Percentiles rank a stretch among this genome's conserved stretches.
These are phyloP conservation scores for Platichthys flesus DNA, from an alignment of 2,113 vertebrate species.

Conservation along the genomic window DNA sequence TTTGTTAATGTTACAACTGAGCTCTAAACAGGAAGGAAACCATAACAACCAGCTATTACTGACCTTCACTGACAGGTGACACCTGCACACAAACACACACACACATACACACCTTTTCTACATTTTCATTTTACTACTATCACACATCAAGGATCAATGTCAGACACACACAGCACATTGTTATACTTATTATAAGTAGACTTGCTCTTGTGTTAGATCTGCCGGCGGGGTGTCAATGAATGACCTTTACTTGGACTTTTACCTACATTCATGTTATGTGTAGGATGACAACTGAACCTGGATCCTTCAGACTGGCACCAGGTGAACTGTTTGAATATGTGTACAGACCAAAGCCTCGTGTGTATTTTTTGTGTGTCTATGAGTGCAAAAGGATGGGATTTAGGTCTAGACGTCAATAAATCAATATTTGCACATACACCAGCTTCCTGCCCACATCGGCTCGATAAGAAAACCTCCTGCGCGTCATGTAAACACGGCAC, in stretches of 20 bases:
- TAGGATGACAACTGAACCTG: background rate
- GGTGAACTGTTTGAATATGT: background rate
- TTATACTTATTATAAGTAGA: background rate
- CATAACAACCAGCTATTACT: slow-evolving; percentile 1
- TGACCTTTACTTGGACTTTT: slow-evolving; percentile 71
- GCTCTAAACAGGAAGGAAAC: background rate
- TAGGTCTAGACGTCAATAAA: too few relatives aligned
- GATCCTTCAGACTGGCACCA: background rate
- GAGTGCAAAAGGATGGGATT: too few relatives aligned
- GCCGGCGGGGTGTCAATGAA: slow-evolving; percentile 20
- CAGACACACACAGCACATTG: too few relatives aligned
- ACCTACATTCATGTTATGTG: slow-evolving; percentile 37
- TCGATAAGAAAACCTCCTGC: background rate
- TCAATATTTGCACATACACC: too few relatives aligned
- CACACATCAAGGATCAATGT: background rate
- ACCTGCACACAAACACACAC: background rate
- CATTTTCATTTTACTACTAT: rapidly evolving
- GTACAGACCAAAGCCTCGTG: too few relatives aligned
- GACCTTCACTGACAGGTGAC: slow-evolving; percentile 64
- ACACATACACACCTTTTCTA: background rate
- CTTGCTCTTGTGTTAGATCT: background rate
- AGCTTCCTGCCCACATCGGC: too few relatives aligned
- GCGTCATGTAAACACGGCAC: slow-evolving; percentile 18
- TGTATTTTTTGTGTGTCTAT: too few relatives aligned
- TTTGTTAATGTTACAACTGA: background rate